Conservation (phyloP, 2,113 vertebrate genomes). For the Rallus limicola region DNA sequence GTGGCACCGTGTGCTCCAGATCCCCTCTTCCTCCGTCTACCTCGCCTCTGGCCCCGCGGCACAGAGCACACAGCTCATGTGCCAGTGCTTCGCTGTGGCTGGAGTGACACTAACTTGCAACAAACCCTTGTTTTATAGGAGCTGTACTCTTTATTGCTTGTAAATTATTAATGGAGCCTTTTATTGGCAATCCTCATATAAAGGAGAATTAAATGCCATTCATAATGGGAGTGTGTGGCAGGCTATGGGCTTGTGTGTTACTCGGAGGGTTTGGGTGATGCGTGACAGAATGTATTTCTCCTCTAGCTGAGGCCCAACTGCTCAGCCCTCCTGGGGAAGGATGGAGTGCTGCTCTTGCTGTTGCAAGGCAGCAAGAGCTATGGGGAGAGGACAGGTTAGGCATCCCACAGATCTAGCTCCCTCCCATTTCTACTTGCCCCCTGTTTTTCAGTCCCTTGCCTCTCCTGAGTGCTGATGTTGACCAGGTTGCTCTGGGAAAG, state of each 20-base stretch:
- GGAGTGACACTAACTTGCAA: constrained; percentile 25
- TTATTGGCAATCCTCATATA: neutral
- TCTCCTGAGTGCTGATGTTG: neutral
- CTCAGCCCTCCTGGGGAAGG: neutral
- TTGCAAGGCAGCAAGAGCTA: neutral
- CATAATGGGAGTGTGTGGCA: constrained; percentile 14
- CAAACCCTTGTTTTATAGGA: neutral
- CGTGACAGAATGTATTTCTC: neutral
- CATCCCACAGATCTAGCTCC: neutral
- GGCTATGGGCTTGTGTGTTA: neutral
- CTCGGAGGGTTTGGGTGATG: neutral
- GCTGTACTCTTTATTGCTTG: constrained; percentile 39
- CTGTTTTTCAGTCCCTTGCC: neutral
- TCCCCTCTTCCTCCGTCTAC: neutral
- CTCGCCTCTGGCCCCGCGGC: neutral
- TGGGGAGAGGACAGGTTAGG: neutral
- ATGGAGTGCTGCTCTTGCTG: neutral
- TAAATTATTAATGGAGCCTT: constrained; percentile 67
- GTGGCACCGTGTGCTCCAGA: neutral
- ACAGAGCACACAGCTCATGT: neutral
- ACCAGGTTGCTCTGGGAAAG: neutral
- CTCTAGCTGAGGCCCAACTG: neutral
- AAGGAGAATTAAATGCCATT: constrained; percentile 68
- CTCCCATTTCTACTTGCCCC: neutral
- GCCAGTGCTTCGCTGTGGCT: fast-evolving